Percentiles rank a stretch among this genome's conserved stretches.
These are phyloP conservation scores for Merodon equestris DNA, from an alignment of 2,888 invertebrate genomes.

Conservation along the genomic window DNA sequence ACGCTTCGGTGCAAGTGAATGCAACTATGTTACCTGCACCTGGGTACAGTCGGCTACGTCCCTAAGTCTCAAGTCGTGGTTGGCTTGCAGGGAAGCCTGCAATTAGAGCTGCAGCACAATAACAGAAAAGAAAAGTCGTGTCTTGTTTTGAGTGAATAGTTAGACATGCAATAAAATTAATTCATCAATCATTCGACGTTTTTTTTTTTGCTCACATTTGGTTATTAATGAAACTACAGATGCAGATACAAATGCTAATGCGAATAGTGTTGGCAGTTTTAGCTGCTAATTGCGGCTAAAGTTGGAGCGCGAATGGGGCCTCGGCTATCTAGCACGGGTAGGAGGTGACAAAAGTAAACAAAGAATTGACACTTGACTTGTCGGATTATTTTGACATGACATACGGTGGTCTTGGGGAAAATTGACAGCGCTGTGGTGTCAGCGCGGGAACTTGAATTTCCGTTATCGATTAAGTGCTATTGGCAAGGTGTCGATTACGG, in stretches of 20 bases:
- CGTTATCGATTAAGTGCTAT: not conserved
- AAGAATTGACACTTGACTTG: constrained; percentile 53
- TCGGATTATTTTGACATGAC: constrained; percentile 61
- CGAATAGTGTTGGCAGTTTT: constrained; percentile 36
- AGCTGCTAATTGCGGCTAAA: constrained; percentile 54
- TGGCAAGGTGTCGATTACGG: too few species aligned
- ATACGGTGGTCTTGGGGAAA: constrained; percentile 47
- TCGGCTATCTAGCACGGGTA: constrained; percentile 1
- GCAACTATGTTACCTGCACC: constrained; percentile 1
- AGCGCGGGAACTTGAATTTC: constrained; percentile 16
- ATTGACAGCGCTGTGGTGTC: constrained; percentile 32
- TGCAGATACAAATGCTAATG: constrained; percentile 46
- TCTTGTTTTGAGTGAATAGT: constrained; percentile 43
- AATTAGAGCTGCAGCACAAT: constrained; percentile 13
- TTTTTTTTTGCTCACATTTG: constrained; percentile 17
- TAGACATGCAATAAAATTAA: constrained; percentile 34
- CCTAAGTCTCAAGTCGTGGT: too few species aligned
- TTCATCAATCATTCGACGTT: constrained; percentile 53
- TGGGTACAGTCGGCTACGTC: not conserved
- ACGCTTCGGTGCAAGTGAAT: not conserved
- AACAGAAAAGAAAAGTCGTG: constrained; percentile 27
- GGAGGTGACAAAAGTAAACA: constrained; percentile 54
- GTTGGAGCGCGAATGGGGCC: constrained; percentile 39
- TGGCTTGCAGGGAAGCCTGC: constrained; percentile 5
- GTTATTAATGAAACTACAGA: not conserved